Percentiles rank a stretch among this genome's conserved stretches.
These are phyloP conservation scores for Galeopterus variegatus DNA, from an alignment of 2,113 vertebrate genomes.

Conservation along the genomic window DNA sequence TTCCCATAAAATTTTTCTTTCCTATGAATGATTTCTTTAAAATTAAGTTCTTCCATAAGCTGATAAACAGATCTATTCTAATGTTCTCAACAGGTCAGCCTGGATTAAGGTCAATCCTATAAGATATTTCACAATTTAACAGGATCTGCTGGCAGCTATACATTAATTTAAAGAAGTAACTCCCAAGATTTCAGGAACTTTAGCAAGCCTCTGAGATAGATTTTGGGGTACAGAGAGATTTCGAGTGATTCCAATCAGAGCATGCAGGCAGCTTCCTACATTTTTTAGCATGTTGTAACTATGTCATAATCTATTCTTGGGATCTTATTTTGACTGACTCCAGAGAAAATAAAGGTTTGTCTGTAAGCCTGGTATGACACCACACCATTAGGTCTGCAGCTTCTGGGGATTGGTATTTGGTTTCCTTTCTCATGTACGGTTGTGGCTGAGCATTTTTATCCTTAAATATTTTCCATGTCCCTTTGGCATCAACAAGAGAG, in stretches of 20 bases:
- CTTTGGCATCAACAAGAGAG: background rate
- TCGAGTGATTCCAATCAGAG: background rate
- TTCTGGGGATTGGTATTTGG: background rate
- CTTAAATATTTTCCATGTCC: background rate
- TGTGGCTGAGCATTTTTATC: background rate
- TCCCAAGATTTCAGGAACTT: conserved; percentile 21
- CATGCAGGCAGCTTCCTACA: background rate
- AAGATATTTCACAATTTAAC: background rate
- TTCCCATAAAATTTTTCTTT: background rate
- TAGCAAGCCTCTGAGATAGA: background rate
- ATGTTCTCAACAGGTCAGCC: background rate
- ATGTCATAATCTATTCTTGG: background rate
- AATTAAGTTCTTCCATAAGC: conserved; percentile 24
- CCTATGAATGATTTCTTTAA: background rate
- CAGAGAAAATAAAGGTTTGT: background rate
- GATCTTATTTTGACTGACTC: background rate
- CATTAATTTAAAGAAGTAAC: background rate
- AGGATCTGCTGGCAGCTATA: background rate
- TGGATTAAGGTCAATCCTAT: background rate
- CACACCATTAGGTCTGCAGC: background rate
- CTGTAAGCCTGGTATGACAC: background rate
- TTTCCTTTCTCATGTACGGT: background rate
- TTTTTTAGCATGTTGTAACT: background rate
- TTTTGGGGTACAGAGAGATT: conserved; percentile 5
- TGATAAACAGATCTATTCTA: conserved; percentile 37